Percentiles rank a stretch among this genome's conserved stretches.
Evolutionary conservation across 2,113 vertebrate genomes (phyloP).

Genomic region (Heterochromis multidens): DNA sequence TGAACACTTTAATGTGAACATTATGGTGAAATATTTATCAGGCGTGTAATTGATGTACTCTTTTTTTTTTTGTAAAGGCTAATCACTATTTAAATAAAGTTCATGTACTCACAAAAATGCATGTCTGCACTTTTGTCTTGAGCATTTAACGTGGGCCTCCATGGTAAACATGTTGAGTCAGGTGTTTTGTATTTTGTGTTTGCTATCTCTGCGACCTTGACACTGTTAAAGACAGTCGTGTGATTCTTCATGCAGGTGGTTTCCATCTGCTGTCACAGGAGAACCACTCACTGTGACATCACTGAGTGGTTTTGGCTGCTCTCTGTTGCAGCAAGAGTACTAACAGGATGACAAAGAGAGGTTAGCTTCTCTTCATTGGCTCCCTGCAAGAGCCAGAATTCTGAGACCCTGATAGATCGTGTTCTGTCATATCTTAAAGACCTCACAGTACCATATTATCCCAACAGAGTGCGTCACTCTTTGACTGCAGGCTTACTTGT

Average conservation of each 20-base stretch:
- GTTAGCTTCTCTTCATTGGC: not conserved
- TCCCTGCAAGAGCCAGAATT: not conserved
- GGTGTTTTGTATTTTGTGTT: not conserved
- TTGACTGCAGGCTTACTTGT: not conserved
- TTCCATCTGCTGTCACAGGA: not conserved
- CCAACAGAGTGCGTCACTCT: not conserved
- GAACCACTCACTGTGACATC: not conserved
- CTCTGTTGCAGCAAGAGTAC: not conserved
- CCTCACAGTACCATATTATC: not conserved
- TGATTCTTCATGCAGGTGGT: not conserved
- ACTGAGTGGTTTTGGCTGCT: too few species aligned
- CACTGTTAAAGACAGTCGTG: not conserved
- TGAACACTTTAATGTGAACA: conserved; percentile 73
- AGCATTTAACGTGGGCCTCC: not conserved
- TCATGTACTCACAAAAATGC: conserved; percentile 77
- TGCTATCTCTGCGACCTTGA: not conserved
- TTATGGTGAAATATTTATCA: conserved; percentile 95
- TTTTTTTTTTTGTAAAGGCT: conserved; percentile 87
- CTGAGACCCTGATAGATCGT: not conserved
- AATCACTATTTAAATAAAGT: conserved; percentile 99
- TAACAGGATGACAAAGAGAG: not conserved
- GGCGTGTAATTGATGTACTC: conserved; percentile 94
- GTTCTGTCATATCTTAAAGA: not conserved
- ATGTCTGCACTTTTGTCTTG: not conserved
- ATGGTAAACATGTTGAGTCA: not conserved